Conservation (phyloP, 2,888 invertebrate genomes). For the Acanthosepion pharaonis region DNA sequence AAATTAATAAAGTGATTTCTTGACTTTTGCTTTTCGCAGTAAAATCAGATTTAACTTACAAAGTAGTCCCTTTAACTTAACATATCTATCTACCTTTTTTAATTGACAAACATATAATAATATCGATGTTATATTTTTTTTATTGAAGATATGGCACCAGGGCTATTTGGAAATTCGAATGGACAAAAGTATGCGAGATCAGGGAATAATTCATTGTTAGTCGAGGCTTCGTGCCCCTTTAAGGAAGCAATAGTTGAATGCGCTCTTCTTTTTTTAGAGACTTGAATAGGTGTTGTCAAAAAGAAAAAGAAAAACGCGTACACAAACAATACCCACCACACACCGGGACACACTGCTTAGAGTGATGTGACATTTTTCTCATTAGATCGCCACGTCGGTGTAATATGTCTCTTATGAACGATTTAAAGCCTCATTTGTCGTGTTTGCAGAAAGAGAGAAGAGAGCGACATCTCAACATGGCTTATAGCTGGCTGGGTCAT, state of each 20-base stretch:
- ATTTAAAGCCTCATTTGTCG: constrained; percentile 6
- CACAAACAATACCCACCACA: background rate
- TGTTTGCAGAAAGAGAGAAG: background rate
- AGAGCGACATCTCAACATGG: background rate
- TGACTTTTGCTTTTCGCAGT: no score
- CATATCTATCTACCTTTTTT: background rate
- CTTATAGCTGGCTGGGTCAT: background rate
- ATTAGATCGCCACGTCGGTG: background rate
- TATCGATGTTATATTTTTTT: background rate
- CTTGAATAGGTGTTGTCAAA: constrained; percentile 23
- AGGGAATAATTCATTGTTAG: background rate
- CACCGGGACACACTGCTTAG: background rate
- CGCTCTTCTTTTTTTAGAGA: background rate
- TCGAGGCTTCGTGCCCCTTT: background rate
- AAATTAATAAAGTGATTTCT: background rate
- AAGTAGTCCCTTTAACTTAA: background rate
- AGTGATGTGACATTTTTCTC: constrained; percentile 7
- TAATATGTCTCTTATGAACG: constrained; percentile 17
- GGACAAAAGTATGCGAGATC: background rate
- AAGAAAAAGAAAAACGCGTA: background rate
- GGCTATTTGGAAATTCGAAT: background rate
- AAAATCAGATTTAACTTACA: no score
- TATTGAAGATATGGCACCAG: background rate
- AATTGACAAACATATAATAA: background rate
- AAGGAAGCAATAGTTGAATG: constrained; percentile 21